Conservation (phyloP, 2,888 invertebrate species). For the Cosmia pyralina region DNA sequence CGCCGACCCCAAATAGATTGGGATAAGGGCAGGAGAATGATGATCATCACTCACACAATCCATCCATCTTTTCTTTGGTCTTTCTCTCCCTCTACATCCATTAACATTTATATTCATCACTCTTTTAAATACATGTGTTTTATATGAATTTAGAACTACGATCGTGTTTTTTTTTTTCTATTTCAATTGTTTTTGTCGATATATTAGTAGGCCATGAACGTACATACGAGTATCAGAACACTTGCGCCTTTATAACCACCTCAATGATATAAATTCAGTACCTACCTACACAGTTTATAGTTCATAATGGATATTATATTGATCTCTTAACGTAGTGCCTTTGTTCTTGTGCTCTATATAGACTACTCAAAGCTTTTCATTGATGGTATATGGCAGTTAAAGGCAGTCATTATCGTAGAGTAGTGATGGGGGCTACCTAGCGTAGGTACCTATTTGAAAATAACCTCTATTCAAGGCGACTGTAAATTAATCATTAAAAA, state of each 20-base stretch:
- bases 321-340: slow-evolving; percentile 24
- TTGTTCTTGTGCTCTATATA: slow-evolving; percentile 34
- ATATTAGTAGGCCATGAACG: neutral
- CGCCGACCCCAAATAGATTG: too few species aligned
- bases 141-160: too few species aligned
- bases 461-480: neutral
- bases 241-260: neutral
- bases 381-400: neutral
- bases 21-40: too few species aligned
- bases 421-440: neutral
- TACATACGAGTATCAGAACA: too few species aligned
- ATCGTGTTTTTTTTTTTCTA: neutral
- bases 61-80: neutral
- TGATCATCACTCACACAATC: neutral
- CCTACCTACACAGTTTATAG: slow-evolving; percentile 4
- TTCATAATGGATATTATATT: slow-evolving; percentile 47
- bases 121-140: too few species aligned
- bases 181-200: neutral
- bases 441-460: neutral
- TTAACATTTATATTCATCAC: neutral
- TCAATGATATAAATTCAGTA: slow-evolving; percentile 7
- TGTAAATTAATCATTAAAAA: neutral
- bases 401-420: neutral
- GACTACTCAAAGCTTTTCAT: neutral
- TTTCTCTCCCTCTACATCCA: neutral